Conservation (phyloP, 2,888 invertebrate genomes). For the Drosophila demipolita region DNA sequence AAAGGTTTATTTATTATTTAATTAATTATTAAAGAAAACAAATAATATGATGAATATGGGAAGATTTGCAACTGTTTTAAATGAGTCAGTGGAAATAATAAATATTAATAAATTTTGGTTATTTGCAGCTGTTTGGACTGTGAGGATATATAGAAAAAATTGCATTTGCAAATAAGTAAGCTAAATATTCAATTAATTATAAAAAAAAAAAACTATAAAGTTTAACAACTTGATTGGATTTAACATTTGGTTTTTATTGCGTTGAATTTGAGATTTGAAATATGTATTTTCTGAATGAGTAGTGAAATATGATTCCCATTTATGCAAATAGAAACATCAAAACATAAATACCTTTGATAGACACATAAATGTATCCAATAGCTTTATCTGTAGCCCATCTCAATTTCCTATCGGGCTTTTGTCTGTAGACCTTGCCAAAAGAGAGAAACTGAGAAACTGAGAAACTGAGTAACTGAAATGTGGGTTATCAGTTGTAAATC, state of each 20-base stretch:
- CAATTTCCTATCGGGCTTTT: not conserved
- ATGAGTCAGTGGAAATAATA: not conserved
- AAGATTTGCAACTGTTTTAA: not conserved
- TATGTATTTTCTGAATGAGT: not conserved
- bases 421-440: not conserved
- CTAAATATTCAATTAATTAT: not conserved
- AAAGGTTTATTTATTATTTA: not conserved
- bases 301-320: not conserved
- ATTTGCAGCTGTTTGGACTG: not conserved
- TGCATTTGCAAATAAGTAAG: not conserved
- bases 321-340: not conserved
- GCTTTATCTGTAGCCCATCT: not conserved
- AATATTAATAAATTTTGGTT: not conserved
- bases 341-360: not conserved
- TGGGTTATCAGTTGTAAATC: constrained; percentile 43
- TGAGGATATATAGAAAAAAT: not conserved
- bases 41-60: not conserved
- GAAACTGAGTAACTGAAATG: constrained; percentile 30
- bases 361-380: not conserved
- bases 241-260: not conserved
- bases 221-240: not conserved
- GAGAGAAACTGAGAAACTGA: not conserved
- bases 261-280: not conserved
- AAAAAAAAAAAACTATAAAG: not conserved
- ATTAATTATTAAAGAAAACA: not conserved